Evolutionary conservation across 2,113 vertebrate genomes (phyloP), one percentile per base, ranked within the genome.

Genomic region (Tragelaphus scriptus): DNA sequence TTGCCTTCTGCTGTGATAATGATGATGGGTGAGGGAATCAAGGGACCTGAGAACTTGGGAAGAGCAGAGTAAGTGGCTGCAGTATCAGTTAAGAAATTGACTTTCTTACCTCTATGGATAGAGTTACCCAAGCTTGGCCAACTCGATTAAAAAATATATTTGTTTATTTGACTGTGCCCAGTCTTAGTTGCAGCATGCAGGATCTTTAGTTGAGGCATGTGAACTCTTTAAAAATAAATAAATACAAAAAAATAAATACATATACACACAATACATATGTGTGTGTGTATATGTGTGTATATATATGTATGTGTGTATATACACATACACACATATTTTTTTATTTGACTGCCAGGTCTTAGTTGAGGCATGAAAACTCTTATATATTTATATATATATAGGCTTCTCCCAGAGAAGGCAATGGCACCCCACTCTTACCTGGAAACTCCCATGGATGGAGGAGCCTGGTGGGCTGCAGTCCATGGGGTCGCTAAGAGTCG

Each of bases 231-330:
- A 71, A 71, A 71, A 71, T 36, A 71, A 65, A 65, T 65, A 65
- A 65, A 65, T n/a, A 65, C 63, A 71, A 71, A 36, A 10, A 68
- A 65, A 65, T 65, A 65, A 65, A 65, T n/a, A 65, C 63, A 4
- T n/a, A 55, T 55, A 51, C 49, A 49, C 49, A 49, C 11, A 55
- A 55, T 56, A 56, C 19, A 21, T 71, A 0, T 36, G 0, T 36
- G 61, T 32, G 61, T 63, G 28, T 63, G 2, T 63, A 44, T 44
- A 1, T 58, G 1, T 25, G 1, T 61, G 0, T 59, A 0, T 59
- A 12, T 59, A 26, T 58, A 11, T 58, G 51, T 15, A 14, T 49
- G 23, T 58, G 56, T 58, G 1, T 61, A 0, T 59, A 0, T 59
- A 12, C 12, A 26, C 25, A 10, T 58, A 49, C 49, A 49, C 49